These are phyloP conservation scores for Hemicordylus capensis DNA, from an alignment of 2,113 vertebrate species.

Conservation along the genomic window DNA sequence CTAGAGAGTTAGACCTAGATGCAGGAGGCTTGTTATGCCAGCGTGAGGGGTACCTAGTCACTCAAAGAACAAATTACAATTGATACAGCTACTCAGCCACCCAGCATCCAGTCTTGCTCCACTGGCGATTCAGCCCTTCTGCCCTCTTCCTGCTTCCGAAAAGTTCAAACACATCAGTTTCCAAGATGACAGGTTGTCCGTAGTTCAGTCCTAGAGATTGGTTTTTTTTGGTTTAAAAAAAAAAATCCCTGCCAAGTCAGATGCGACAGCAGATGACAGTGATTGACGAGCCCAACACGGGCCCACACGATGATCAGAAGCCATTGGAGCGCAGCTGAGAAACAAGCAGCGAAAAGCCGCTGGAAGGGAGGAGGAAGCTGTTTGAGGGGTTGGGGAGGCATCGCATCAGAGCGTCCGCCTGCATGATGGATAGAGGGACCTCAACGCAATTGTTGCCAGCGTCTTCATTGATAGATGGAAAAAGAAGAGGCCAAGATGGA, in stretches of 20 bases:
- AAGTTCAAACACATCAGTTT: background rate
- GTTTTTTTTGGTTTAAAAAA: background rate
- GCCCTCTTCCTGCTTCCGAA: background rate
- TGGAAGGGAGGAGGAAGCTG: background rate
- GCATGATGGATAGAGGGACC: slow-evolving; percentile 4
- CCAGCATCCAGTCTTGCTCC: background rate
- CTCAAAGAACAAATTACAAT: slow-evolving; percentile 19
- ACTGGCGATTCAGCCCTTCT: background rate
- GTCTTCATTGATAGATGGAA: background rate
- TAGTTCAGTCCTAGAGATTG: slow-evolving; percentile 26
- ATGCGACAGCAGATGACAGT: slow-evolving; percentile 77
- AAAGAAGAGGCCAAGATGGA: slow-evolving; percentile 1
- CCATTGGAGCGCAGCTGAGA: slow-evolving; percentile 34
- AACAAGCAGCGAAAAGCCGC: background rate
- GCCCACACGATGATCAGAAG: slow-evolving; percentile 34
- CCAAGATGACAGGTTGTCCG: slow-evolving; percentile 23
- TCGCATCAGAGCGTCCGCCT: background rate
- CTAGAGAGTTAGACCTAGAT: background rate
- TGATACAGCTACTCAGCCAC: background rate
- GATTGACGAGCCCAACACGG: slow-evolving; percentile 81
- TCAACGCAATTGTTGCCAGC: background rate
- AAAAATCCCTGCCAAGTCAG: slow-evolving; percentile 25
- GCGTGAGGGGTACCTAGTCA: background rate
- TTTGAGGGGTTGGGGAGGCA: background rate
- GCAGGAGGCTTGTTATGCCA: background rate